phyloP scores from a whole-genome alignment of 2,113 vertebrate species.

The Pipra filicauda region DNA sequence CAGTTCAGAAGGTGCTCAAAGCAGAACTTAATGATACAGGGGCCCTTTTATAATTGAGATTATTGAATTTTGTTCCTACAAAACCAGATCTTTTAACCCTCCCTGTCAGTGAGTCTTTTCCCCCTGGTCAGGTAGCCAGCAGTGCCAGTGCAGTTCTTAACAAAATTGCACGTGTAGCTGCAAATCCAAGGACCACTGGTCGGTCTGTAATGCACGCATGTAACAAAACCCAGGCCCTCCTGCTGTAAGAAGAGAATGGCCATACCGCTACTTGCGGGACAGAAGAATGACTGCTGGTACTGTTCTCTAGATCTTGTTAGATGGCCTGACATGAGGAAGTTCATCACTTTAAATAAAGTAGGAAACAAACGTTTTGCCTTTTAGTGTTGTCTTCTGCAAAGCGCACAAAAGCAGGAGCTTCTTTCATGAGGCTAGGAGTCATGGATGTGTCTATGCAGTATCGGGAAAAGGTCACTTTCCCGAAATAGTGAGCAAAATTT shows the following conservation, averaged over 20 bases:
- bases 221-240: not conserved
- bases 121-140: not conserved
- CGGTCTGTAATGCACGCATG: not conserved
- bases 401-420: not conserved
- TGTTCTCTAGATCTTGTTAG: not conserved
- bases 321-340: not conserved
- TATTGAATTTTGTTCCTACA: not conserved
- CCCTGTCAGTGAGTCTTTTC: not conserved
- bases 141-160: not conserved
- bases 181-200: not conserved
- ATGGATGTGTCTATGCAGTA: not conserved
- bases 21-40: not conserved
- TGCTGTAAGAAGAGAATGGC: not conserved
- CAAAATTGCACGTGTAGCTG: not conserved
- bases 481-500: not conserved
- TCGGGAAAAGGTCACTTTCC: not conserved
- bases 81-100: not conserved
- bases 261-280: not conserved
- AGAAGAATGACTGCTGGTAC: not conserved
- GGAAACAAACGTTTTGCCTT: not conserved
- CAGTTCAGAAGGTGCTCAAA: not conserved
- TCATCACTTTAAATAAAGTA: not conserved
- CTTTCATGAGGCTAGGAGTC: not conserved
- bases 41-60: not conserved
- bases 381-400: not conserved